Evolutionary conservation across 2,797 vertebrate species (phyloP), one percentile per base, ranked within the genome.

Genomic region (Pempheris klunzingeri): DNA sequence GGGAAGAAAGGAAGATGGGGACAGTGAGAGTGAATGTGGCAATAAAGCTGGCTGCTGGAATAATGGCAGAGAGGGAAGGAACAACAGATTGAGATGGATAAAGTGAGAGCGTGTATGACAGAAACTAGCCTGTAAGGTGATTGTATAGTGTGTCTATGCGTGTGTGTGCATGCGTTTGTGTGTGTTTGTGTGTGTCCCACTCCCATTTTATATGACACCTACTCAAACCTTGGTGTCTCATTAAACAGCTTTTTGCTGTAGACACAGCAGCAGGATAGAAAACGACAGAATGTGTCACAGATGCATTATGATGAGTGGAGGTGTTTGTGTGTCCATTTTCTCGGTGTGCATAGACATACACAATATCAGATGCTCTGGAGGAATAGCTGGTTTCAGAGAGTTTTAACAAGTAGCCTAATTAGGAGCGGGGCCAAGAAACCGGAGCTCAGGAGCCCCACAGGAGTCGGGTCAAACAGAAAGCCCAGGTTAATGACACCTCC

Each of bases 401-500:
- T 92, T 93, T 89, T 91, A 93, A 93, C 90, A 90, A 90, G 88
- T 93, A 75, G 88, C 84, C 90, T 94, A 95, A 96, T 96, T 94
- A 95, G 90, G 69, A 87, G 85, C 77, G 34, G 80, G 79, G 77
- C 82, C 77, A 70, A 83, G 87, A 92, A 90, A 89, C 70, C 66
- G 78, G 83, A 90, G 81, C 89, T 88, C 69, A 47, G 74, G 59
- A 80, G 76, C 63, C 88, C 84, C 90, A 67, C 50, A 92, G 90
- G 88, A 90, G 77, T 71, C 34, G 57, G 89, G 92, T 88, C 88
- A 88, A 91, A 91, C 89, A 61, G 89, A 91, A 94, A 93, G 89
- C 89, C 92, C 90, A 94, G 94, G 95, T 95, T 95, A 95, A 96
- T 94, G 93, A 95, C 94, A 93, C 90, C 94, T 95, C 93, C 81